Conservation (phyloP, 2,888 invertebrate genomes). For the Netelia inedita region DNA sequence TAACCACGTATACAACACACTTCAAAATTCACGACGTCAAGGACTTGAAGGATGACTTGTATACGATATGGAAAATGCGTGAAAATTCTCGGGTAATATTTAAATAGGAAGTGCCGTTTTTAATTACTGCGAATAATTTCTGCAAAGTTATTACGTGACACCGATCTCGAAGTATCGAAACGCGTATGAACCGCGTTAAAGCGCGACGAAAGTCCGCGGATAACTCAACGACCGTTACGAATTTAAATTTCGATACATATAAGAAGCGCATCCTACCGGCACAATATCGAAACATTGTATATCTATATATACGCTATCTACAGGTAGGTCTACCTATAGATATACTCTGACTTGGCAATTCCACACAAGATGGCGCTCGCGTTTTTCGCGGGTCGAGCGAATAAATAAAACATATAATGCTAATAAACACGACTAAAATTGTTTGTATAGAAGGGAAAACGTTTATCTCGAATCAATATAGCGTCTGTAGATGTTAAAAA, state of each 20-base stretch:
- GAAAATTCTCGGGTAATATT: constrained; percentile 63
- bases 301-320: background rate
- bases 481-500: background rate
- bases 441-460: background rate
- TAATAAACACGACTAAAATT: background rate
- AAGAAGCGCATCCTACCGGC: background rate
- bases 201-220: background rate
- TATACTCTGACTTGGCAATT: background rate
- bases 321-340: background rate
- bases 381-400: background rate
- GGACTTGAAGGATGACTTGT: constrained; percentile 41
- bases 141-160: constrained; percentile 29
- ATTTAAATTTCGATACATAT: background rate
- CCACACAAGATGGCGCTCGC: background rate
- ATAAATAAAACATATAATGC: background rate
- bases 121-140: constrained; percentile 5
- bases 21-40: constrained; percentile 61
- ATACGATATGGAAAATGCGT: constrained; percentile 59
- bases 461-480: background rate
- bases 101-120: background rate
- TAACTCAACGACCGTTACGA: background rate
- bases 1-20: constrained; percentile 45
- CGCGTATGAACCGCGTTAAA: background rate
- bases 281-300: background rate
- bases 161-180: background rate